These are phyloP conservation scores for Actinostola sp. DNA, from an alignment of 92 coral and sea anemone species.

Conservation along the genomic window DNA sequence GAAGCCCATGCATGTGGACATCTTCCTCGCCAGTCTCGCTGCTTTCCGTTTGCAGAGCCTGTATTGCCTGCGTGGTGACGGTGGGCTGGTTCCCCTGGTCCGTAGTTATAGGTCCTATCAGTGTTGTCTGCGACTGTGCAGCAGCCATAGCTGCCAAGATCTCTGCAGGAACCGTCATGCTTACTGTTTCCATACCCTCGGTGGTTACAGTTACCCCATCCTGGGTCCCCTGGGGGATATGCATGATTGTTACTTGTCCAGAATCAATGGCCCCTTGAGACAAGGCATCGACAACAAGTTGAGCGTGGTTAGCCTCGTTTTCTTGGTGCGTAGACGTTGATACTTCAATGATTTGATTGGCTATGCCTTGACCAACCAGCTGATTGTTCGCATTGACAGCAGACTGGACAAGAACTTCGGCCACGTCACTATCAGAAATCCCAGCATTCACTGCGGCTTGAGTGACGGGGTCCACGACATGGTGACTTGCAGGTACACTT, in stretches of 20 bases:
- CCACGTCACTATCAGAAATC: slow-evolving; percentile 78
- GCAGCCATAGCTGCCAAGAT: slow-evolving; percentile 94
- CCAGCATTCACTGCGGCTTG: slow-evolving; percentile 95
- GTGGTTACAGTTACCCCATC: slow-evolving; percentile 61
- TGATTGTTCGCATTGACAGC: slow-evolving; percentile 71
- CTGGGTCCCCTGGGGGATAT: slow-evolving; percentile 57
- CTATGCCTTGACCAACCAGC: slow-evolving; percentile 25
- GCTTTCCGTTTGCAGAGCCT: slow-evolving; percentile 22
- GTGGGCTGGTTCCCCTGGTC: slow-evolving; percentile 41
- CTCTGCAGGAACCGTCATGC: slow-evolving; percentile 83
- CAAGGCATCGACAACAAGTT: slow-evolving; percentile 60
- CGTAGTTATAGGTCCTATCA: slow-evolving; percentile 44
- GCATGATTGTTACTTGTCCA: slow-evolving; percentile 56
- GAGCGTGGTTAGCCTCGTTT: slow-evolving; percentile 60
- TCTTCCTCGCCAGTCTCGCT: slow-evolving; percentile 26
- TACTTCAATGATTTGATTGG: slow-evolving; percentile 69
- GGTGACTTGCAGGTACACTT: slow-evolving; percentile 42
- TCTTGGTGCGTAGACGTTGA: slow-evolving; percentile 66
- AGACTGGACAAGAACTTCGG: slow-evolving; percentile 78
- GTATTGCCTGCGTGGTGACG: slow-evolving; percentile 45
- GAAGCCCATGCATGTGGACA: slow-evolving; percentile 14
- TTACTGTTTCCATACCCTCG: slow-evolving; percentile 69
- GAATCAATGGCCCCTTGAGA: slow-evolving; percentile 48
- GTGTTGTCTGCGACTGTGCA: slow-evolving; percentile 58
- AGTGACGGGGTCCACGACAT: slow-evolving; percentile 82